phyloP scores from a whole-genome alignment of 2,888 invertebrate genomes.

The Macrosiphum euphorbiae region DNA sequence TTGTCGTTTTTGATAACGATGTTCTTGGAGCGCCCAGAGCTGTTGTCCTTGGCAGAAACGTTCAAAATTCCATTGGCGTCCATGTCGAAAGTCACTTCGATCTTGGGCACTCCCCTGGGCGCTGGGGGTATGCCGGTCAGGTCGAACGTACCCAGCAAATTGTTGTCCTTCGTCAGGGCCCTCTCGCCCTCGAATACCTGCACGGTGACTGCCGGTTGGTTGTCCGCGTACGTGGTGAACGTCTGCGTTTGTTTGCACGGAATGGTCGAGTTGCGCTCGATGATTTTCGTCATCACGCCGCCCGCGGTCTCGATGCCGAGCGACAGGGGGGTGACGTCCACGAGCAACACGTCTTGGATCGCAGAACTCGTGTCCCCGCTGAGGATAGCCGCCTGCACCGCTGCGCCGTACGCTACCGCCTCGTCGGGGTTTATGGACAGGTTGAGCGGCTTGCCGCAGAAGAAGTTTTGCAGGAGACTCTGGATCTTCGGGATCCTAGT shows the following conservation, averaged over 20 bases:
- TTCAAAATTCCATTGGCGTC: conserved; percentile 93
- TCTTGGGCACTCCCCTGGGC: conserved; percentile 73
- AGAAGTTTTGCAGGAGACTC: too few species aligned
- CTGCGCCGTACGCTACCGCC: too few species aligned
- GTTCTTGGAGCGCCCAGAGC: conserved; percentile 79
- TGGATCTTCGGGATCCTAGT: too few species aligned
- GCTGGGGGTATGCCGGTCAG: not conserved
- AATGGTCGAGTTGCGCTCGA: conserved; percentile 71
- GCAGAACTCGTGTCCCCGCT: too few species aligned
- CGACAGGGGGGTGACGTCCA: too few species aligned
- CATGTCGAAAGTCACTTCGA: conserved; percentile 86
- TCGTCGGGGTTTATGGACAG: too few species aligned
- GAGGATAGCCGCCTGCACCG: too few species aligned
- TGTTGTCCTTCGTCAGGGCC: not conserved
- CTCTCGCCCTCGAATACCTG: not conserved
- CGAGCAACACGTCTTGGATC: too few species aligned
- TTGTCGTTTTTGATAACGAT: conserved; percentile 88
- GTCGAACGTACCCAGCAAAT: not conserved
- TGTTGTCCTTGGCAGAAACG: conserved; percentile 74
- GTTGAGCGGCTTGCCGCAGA: too few species aligned
- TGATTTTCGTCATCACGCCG: conserved; percentile 78
- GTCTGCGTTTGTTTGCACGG: conserved; percentile 80
- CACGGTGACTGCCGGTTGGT: conserved; percentile 87
- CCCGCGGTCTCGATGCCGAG: conserved; percentile 85
- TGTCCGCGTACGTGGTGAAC: conserved; percentile 93